Evolutionary conservation across 2,888 invertebrate species (phyloP).

Genomic region (Cephus pygmeus): DNA sequence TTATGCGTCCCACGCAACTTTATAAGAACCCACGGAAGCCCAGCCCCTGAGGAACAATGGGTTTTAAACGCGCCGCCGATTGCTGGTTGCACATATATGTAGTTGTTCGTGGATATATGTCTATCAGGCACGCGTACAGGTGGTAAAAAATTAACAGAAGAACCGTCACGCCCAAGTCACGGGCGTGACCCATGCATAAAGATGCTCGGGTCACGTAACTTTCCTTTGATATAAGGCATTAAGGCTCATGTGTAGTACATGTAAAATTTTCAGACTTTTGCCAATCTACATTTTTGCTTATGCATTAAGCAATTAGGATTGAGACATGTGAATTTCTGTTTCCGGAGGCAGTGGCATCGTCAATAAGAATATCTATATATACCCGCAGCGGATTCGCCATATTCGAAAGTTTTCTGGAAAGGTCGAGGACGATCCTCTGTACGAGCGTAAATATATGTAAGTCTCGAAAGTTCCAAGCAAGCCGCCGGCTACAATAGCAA

Average conservation of each 20-base stretch:
- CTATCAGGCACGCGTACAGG: slow-evolving; percentile 3
- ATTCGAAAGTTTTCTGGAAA: slow-evolving; percentile 35
- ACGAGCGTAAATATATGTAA: no score
- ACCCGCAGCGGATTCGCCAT: neutral
- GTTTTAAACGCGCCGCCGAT: slow-evolving; percentile 16
- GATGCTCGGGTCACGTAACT: slow-evolving; percentile 11
- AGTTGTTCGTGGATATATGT: neutral
- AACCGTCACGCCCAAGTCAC: slow-evolving; percentile 32
- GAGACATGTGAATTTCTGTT: no score
- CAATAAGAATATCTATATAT: neutral
- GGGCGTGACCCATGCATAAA: slow-evolving; percentile 21
- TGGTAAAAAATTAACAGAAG: slow-evolving; percentile 26
- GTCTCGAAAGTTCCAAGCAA: no score
- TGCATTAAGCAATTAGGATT: no score
- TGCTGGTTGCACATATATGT: slow-evolving; percentile 5
- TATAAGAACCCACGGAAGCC: slow-evolving; percentile 29
- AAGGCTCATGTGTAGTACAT: no score
- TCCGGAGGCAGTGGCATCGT: no score
- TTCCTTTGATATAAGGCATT: slow-evolving; percentile 1
- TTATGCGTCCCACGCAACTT: slow-evolving; percentile 51
- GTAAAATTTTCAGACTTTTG: no score
- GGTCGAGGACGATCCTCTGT: slow-evolving; percentile 26
- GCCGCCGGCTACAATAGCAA: no score
- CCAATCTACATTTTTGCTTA: no score
- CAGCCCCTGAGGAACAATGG: slow-evolving; percentile 41